phyloP scores from a whole-genome alignment of 2,113 vertebrate species.

The Synchiropus splendidus region DNA sequence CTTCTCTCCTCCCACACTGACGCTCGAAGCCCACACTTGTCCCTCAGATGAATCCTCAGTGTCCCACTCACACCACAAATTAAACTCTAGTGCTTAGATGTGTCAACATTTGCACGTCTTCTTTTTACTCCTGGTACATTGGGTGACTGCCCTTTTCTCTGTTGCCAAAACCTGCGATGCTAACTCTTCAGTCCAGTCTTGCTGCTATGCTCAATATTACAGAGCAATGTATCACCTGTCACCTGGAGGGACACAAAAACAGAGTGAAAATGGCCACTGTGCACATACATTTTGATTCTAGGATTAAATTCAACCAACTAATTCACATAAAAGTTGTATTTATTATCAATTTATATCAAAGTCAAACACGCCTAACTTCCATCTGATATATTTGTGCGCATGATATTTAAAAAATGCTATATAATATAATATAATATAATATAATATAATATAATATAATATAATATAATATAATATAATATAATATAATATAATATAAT shows the following conservation, averaged over 20 bases:
- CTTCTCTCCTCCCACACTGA: conserved; percentile 4
- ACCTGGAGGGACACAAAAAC: conserved; percentile 29
- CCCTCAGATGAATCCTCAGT: conserved; percentile 11
- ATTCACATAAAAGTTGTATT: too few relatives aligned
- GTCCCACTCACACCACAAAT: conserved; percentile 6
- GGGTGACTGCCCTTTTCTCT: conserved; percentile 9
- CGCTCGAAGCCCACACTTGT: conserved; percentile 5
- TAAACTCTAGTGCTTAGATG: conserved; percentile 5
- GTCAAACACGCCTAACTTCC: too few relatives aligned
- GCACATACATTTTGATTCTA: too few relatives aligned
- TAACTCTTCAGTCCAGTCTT: conserved; percentile 18
- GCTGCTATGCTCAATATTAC: conserved; percentile 15
- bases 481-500: too few relatives aligned
- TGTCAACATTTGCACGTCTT: not conserved
- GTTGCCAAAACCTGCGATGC: conserved; percentile 11
- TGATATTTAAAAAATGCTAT: too few relatives aligned
- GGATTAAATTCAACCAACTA: too few relatives aligned
- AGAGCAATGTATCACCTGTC: conserved; percentile 2
- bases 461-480: too few relatives aligned
- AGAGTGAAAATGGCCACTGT: not conserved
- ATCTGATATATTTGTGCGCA: too few relatives aligned
- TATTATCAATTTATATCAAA: too few relatives aligned
- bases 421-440: too few relatives aligned
- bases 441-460: too few relatives aligned
- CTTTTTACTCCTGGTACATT: not conserved